Conservation (phyloP, 53 echinoderm and acorn worm genomes). For the Henricia sp. region DNA sequence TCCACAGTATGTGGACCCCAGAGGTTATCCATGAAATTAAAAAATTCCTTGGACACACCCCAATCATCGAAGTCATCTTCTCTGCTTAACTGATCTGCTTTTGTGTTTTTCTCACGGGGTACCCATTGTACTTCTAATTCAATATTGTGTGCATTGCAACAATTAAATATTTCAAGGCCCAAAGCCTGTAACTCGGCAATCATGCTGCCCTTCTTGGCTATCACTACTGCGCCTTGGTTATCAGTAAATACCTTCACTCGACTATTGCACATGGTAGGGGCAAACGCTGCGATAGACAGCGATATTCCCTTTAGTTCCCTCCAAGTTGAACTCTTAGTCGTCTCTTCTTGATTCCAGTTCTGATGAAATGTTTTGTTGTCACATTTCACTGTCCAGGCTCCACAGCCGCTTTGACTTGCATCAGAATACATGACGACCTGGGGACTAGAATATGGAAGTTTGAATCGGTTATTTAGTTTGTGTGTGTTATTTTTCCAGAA, state of each 20-base stretch:
- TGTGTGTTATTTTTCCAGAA: not conserved
- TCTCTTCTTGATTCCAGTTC: constrained; percentile 4
- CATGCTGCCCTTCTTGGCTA: too few species aligned
- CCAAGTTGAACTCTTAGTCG: constrained; percentile 26
- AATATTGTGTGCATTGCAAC: too few species aligned
- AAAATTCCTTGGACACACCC: not conserved
- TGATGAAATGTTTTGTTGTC: not conserved
- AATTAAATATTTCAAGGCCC: too few species aligned
- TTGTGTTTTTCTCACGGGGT: not conserved
- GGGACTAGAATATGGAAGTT: not conserved
- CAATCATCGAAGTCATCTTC: not conserved
- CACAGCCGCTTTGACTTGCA: not conserved
- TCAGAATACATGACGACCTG: not conserved
- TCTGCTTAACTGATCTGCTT: not conserved
- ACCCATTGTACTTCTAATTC: too few species aligned
- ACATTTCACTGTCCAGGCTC: not conserved
- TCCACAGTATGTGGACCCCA: constrained; percentile 22
- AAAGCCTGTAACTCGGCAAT: too few species aligned
- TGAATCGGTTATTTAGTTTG: not conserved
- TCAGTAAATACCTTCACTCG: too few species aligned
- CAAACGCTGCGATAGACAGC: not conserved
- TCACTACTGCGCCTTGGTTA: too few species aligned
- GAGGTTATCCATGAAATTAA: not conserved
- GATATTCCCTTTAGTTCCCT: constrained; percentile 12
- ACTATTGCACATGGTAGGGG: not conserved